Evolutionary conservation across 2,113 vertebrate species (phyloP), one percentile per base, ranked within the genome.

Genomic region (Chloropsis hardwickii): DNA sequence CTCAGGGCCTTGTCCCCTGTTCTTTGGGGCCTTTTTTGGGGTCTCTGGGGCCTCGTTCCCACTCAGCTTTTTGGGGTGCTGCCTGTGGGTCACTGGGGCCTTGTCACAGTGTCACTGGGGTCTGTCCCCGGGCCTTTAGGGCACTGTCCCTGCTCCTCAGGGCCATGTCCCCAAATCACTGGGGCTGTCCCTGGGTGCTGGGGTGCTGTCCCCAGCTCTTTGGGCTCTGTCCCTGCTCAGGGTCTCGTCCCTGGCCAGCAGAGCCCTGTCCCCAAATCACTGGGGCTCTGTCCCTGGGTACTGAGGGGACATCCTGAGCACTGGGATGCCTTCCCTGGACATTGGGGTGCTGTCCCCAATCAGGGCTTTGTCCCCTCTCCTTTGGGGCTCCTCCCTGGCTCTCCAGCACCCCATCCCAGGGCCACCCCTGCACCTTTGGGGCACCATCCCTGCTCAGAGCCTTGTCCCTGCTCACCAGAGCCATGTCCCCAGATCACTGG

Each of bases 141-240:
- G 20, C 33, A 18, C 54, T 37, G 72, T 29, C 54, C 72, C 72
- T 47, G 54, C 54, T 17, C 54, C 31, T 6, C 5, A 16, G 40
- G 23, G 45, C 29, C 45, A 19, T 14, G 35, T 77, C 72, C 56
- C 61, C 61, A 62, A 2, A 2, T 22, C 47, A 1, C 14, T 3
- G 20, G 17, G 37, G 37, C 4, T 5, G 33, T 33, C 62, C 50
- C 45, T 0, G 7, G 14, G 6, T 10, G 5, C 0, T 4, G 50
- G 51, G 69, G 33, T 4, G 4, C 33, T 19, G 3, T 22, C 53
- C 53, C 71, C 33, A 0, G 11, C 4, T 13, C 8, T 10, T 1
- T 47, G 15, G 45, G 45, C 22, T 60, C 56, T 48, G 57, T n/a
- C 58, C 45, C 45, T 31, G n/a, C 31, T 44, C 20, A 12, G 35